Conservation (phyloP, 2,888 invertebrate species). For the Diabrotica balteata region DNA sequence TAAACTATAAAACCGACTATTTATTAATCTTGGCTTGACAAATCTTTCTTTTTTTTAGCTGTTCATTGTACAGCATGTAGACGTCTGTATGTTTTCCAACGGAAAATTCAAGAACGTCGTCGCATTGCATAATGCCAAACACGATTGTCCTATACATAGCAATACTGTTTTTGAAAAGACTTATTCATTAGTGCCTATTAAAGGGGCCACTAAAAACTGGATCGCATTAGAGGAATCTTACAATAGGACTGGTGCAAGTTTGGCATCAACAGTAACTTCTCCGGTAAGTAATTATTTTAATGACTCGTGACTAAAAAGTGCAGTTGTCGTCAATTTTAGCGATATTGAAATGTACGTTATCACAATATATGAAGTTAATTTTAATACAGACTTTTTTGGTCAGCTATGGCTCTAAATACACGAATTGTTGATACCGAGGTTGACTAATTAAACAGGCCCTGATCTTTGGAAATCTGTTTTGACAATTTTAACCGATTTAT, state of each 20-base stretch:
- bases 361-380: no score
- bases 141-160: conserved; percentile 71
- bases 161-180: conserved; percentile 70
- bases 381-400: no score
- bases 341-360: no score
- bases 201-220: conserved; percentile 88
- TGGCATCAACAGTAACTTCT: conserved; percentile 67
- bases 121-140: conserved; percentile 69
- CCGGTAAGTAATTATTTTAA: conserved; percentile 36
- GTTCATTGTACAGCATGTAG: conserved; percentile 86
- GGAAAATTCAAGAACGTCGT: conserved; percentile 95
- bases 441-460: no score
- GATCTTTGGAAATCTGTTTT: no score
- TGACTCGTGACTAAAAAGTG: no score
- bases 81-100: conserved; percentile 94
- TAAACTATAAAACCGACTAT: background rate
- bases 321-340: no score
- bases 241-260: conserved; percentile 69
- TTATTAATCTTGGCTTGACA: background rate
- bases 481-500: no score
- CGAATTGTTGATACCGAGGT: no score
- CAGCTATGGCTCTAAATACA: no score
- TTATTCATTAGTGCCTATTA: conserved; percentile 73
- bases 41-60: conserved; percentile 64
- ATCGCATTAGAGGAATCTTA: conserved; percentile 88